A percentile compares a stretch with the other conserved stretches of the same genome.
Conservation (phyloP, 2,888 invertebrate genomes). For the Diaprepes abbreviatus region DNA sequence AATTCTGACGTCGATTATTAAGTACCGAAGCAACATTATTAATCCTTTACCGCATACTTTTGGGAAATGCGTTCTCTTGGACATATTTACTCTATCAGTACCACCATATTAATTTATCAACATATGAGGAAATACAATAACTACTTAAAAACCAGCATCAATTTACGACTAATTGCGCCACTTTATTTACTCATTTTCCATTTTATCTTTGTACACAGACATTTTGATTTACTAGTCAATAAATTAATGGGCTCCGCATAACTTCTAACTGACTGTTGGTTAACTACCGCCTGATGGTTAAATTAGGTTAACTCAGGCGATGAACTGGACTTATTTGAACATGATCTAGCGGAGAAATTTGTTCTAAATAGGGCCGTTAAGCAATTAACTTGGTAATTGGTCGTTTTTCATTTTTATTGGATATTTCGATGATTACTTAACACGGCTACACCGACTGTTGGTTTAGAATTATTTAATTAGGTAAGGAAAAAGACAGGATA, state of each 20-base stretch:
- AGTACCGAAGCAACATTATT: no score
- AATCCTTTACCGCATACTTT: no score
- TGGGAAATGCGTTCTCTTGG: no score
- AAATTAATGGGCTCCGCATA: constrained; percentile 8
- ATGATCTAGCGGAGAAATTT: constrained; percentile 21
- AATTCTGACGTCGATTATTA: constrained; percentile 13
- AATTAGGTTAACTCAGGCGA: constrained; percentile 26
- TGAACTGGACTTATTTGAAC: constrained; percentile 25
- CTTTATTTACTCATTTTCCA: constrained; percentile 16
- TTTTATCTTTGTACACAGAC: constrained; percentile 21
- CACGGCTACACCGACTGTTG: not conserved
- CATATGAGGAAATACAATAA: not conserved
- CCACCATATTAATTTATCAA: no score
- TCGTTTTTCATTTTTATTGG: constrained; percentile 36
- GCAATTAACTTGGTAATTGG: constrained; percentile 31
- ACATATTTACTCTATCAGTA: no score
- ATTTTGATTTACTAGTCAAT: constrained; percentile 25
- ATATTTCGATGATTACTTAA: constrained; percentile 19
- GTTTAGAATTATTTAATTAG: constrained; percentile 11
- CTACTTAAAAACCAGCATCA: constrained; percentile 11
- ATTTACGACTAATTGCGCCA: constrained; percentile 17
- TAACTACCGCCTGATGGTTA: constrained; percentile 18
- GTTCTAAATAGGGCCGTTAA: constrained; percentile 20
- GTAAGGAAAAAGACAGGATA: no score
- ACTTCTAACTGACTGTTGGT: constrained; percentile 1